A percentile compares a stretch with the other conserved stretches of the same genome.
Conservation (phyloP, 2,113 vertebrate genomes). For the Zeus faber region DNA sequence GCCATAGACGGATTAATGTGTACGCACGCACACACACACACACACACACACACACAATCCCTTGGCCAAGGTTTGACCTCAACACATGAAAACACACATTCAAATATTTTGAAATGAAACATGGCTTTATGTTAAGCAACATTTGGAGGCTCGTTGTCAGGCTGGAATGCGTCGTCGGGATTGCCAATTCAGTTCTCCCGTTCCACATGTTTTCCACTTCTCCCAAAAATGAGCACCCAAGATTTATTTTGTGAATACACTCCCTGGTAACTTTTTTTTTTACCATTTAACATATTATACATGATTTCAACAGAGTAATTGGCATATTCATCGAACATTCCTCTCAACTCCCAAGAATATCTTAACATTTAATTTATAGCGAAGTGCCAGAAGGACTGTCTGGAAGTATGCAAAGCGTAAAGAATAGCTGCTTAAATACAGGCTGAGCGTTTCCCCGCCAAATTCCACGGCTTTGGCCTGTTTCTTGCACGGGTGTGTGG, state of each 20-base stretch:
- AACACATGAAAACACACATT: too few species aligned
- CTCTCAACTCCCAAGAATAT: conserved; percentile 17
- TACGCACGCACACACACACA: too few species aligned
- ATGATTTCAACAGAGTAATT: conserved; percentile 58
- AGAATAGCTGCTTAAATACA: conserved; percentile 10
- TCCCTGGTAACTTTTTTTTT: too few species aligned
- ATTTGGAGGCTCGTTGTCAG: too few species aligned
- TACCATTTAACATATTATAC: conserved; percentile 60
- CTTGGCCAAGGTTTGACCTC: too few species aligned
- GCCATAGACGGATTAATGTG: too few species aligned
- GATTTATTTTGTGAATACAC: conserved; percentile 27
- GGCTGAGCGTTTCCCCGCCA: conserved; percentile 20
- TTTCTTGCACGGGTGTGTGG: conserved; percentile 18
- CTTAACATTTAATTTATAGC: conserved; percentile 1
- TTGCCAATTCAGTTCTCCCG: too few species aligned
- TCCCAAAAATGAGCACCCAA: conserved; percentile 19
- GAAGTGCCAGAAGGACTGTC: conserved; percentile 10
- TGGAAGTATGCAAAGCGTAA: neutral
- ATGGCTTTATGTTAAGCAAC: too few species aligned
- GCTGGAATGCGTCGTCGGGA: too few species aligned
- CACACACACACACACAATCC: too few species aligned
- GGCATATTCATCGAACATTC: neutral
- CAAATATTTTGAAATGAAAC: too few species aligned
- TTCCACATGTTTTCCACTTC: too few species aligned
- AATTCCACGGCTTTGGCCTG: conserved; percentile 18